These are phyloP conservation scores for Empidonax traillii DNA, from an alignment of 2,113 vertebrate genomes.

Conservation along the genomic window DNA sequence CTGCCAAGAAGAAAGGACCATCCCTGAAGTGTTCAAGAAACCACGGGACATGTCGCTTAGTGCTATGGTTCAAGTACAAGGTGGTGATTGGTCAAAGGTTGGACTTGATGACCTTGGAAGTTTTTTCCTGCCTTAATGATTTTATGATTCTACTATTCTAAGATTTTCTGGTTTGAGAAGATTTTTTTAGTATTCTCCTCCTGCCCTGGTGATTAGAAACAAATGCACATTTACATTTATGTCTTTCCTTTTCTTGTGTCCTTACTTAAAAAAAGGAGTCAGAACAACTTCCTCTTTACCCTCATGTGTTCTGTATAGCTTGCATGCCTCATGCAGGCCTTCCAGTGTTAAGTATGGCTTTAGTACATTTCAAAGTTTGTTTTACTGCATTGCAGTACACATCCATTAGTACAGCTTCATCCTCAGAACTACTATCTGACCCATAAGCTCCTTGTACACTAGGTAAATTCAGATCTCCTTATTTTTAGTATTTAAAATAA, in stretches of 20 bases:
- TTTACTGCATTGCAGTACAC: background rate
- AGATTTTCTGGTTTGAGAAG: background rate
- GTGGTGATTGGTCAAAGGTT: background rate
- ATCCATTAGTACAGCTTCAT: background rate
- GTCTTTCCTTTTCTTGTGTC: background rate
- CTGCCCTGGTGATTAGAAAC: background rate
- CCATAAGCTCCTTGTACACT: background rate
- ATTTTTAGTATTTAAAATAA: constrained; percentile 8
- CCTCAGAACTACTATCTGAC: background rate
- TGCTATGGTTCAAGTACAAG: background rate
- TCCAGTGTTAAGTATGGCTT: background rate
- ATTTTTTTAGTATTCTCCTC: background rate
- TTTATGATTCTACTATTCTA: background rate
- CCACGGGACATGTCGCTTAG: too few species aligned
- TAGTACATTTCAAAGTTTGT: background rate
- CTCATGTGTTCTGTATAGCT: background rate
- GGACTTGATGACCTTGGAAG: background rate
- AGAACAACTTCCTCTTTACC: background rate
- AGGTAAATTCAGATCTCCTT: constrained; percentile 7
- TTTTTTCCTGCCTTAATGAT: background rate
- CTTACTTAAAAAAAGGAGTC: background rate
- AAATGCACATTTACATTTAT: background rate
- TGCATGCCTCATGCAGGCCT: background rate
- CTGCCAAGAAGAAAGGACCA: background rate
- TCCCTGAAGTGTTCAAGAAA: background rate